Conservation (phyloP, 2,888 invertebrate species). For the Ametastegia equiseti region DNA sequence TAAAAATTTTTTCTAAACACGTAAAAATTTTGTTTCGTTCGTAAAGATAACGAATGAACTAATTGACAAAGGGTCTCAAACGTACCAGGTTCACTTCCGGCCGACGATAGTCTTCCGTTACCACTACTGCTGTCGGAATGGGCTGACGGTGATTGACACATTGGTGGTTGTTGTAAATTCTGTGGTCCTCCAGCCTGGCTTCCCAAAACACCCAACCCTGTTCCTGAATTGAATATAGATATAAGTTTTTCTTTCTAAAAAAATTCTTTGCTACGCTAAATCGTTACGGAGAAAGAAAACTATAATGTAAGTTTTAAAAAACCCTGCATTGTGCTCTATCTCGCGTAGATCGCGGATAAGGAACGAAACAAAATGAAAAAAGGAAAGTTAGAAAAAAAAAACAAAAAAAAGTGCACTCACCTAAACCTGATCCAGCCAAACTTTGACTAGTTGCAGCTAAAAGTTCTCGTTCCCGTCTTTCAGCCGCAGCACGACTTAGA, state of each 20-base stretch:
- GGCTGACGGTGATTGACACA: conserved; percentile 90
- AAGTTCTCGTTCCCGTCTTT: conserved; percentile 90
- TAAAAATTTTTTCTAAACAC: neutral
- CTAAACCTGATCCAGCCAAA: conserved; percentile 74
- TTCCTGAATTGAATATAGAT: conserved; percentile 61
- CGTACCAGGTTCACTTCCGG: conserved; percentile 84
- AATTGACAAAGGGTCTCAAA: conserved; percentile 54
- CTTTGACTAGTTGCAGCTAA: conserved; percentile 72
- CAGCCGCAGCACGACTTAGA: conserved; percentile 92
- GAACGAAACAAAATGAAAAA: neutral
- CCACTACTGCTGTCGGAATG: conserved; percentile 92
- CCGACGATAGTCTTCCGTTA: conserved; percentile 88
- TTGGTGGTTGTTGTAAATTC: conserved; percentile 79
- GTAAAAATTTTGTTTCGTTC: neutral
- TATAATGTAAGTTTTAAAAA: too few relatives aligned
- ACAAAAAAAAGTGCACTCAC: conserved; percentile 57
- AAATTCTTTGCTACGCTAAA: too few relatives aligned
- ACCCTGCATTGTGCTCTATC: neutral
- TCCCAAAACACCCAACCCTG: conserved; percentile 73
- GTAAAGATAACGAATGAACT: neutral
- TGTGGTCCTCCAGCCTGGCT: conserved; percentile 74
- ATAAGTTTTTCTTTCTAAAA: too few relatives aligned
- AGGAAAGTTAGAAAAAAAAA: neutral
- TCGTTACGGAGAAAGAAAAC: neutral
- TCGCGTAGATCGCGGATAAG: neutral